Conservation (phyloP, 2,888 invertebrate genomes). For the Euzetes globulus region DNA sequence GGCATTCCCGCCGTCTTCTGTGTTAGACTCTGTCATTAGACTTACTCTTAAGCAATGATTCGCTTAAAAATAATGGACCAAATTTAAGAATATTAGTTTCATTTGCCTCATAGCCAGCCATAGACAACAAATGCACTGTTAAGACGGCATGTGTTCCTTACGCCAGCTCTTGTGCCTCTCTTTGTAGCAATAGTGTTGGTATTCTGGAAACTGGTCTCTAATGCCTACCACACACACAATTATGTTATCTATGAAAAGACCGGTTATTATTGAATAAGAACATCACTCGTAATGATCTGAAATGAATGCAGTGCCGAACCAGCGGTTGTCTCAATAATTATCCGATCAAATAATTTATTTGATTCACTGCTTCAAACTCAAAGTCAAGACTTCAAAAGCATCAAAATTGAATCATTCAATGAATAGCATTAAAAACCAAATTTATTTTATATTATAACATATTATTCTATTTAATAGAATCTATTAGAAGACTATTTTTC, state of each 20-base stretch:
- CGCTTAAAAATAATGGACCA: constrained; percentile 18
- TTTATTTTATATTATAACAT: not conserved
- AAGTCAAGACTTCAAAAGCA: not conserved
- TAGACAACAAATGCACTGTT: not conserved
- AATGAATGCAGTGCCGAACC: not conserved
- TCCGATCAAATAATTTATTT: constrained; percentile 18
- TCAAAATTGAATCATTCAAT: not conserved
- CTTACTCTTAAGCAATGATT: constrained; percentile 20
- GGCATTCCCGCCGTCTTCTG: constrained; percentile 12
- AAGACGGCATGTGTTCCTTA: not conserved
- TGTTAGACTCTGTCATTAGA: constrained; percentile 26
- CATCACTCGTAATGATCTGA: constrained; percentile 12
- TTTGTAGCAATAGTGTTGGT: not conserved
- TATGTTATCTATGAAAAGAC: not conserved
- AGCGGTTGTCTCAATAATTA: not conserved
- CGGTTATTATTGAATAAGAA: constrained; percentile 20
- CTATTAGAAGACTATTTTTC: not conserved
- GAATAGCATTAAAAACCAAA: not conserved
- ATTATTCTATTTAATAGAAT: not conserved
- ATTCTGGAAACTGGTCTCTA: not conserved
- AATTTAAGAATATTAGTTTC: constrained; percentile 24
- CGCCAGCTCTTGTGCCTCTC: not conserved
- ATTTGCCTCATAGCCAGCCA: not conserved
- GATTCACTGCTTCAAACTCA: not conserved
- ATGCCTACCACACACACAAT: constrained; percentile 20